These are phyloP conservation scores for Drosophila leontia DNA, from an alignment of 1,140 invertebrate species.

Conservation along the genomic window DNA sequence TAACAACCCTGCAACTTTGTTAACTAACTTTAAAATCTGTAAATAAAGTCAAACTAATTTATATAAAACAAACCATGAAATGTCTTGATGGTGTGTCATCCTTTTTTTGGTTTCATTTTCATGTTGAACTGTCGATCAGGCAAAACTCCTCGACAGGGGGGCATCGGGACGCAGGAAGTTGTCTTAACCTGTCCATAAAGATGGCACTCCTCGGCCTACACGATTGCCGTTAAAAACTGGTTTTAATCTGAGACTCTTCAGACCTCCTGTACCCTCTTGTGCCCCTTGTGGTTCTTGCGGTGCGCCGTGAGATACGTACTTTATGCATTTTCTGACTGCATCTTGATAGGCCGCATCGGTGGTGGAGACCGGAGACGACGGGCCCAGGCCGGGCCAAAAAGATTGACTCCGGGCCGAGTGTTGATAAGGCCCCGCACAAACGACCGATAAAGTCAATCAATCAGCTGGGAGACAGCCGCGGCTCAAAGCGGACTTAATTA, in stretches of 20 bases:
- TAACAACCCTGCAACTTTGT: neutral
- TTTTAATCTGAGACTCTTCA: constrained; percentile 46
- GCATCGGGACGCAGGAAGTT: constrained; percentile 47
- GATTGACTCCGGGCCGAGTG: constrained; percentile 63
- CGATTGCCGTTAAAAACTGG: constrained; percentile 57
- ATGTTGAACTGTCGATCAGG: constrained; percentile 44
- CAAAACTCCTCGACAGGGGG: constrained; percentile 17
- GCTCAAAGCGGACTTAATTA: constrained; percentile 76
- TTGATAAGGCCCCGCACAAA: constrained; percentile 64
- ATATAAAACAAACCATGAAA: constrained; percentile 38
- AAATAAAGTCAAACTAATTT: constrained; percentile 55
- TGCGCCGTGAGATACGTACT: constrained; percentile 45
- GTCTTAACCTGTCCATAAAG: constrained; percentile 61
- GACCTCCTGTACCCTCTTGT: neutral
- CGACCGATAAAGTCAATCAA: constrained; percentile 77
- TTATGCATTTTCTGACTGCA: constrained; percentile 54
- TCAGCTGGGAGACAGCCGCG: constrained; percentile 70
- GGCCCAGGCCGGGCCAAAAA: constrained; percentile 39
- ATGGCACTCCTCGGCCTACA: constrained; percentile 63
- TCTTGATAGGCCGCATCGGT: constrained; percentile 58
- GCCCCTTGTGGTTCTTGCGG: constrained; percentile 19
- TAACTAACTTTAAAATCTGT: constrained; percentile 26
- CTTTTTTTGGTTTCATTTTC: constrained; percentile 46
- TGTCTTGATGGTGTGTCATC: constrained; percentile 46
- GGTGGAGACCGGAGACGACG: constrained; percentile 31